Base-by-base conservation (phyloP, 2,888 invertebrate species). In the Colostygia pectinataria region DNA sequence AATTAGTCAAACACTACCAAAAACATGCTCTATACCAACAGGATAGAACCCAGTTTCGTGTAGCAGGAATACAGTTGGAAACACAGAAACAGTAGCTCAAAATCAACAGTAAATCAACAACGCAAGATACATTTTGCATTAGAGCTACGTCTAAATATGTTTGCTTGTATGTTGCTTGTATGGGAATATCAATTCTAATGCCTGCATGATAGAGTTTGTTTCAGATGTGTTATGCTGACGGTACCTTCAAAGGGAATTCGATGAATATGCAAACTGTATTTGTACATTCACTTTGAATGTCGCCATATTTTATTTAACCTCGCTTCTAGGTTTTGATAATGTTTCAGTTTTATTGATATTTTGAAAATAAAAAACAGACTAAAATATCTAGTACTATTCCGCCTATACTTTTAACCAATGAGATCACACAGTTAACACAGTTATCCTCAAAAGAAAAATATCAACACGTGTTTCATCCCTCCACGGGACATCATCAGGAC, bases 51-150 rank as follows among this genome's bases (percentile, higher is more conserved):
- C 9, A 34, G 8, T 20, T 33, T 34, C 13, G 9, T 9, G 9
- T 13, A 18, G 8, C 37, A 37, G 6, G 3, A 12, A 20, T 20
- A 6, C 20, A 4, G 6, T 1, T 20, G 20, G 20, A 20, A 20
- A 20, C 20, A 2, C 6, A 7, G 38, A 9, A 27, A 40, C 29
- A 15, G 28, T 32, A 32, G 14, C n/a, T 28, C 29, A 29, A 47
- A 34, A 40, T 46, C 10, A 36, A 47, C 47, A 12, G 28, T 36
- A 41, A 23, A 36, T 24, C 29, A 36, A 47, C 36, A 25, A 4
- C 6, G 5, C 18, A 41, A 41, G 40, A 47, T 40, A 24, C 36
- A 41, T 40, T 51, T 51, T 51, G 25, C 14, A 32, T 36, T 38
- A 15, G 34, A n/a, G n/a, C n/a, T n/a, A n/a, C n/a, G n/a, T n/a